Base-by-base conservation (phyloP, 2,888 invertebrate species). In the Oxycera nigricornis region DNA sequence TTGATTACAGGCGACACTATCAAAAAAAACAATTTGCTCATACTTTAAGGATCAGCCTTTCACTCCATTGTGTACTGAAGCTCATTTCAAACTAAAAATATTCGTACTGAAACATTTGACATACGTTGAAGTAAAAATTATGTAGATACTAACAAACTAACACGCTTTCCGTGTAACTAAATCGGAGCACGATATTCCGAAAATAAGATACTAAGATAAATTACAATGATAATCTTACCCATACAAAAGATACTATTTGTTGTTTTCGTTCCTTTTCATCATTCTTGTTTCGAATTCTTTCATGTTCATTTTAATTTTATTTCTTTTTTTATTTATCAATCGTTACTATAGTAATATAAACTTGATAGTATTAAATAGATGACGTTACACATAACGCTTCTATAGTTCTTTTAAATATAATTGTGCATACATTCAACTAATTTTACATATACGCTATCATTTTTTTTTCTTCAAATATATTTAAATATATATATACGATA, bases 401-500 rank as follows among this genome's bases (percentile, higher is more conserved):
- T 26, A 20, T 68, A 26, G 3, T 39, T 39, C 22, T 65, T 73
- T n/a, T 73, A 65, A 52, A 73, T 65, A 65, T 65, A 50, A 74
- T 73, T 73, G 73, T 73, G 73, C 73, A 73, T 73, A 73, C 73
- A 73, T 67, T 73, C 65, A 73, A 73, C 73, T 73, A 73, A 59
- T 72, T 41, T 73, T 55, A 55, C 52, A 72, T 76, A 75, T 77
- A 77, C 75, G 76, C 61, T 73, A 39, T 61, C 31, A 31, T 39
- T 57, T 24, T 72, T 59, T 62, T 65, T 65, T 20, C 39, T 52
- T 67, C 31, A 65, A 67, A 30, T 67, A 57, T 73, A 30, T 62
- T 74, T 74, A 70, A 46, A 78, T 76, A 68, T 68, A 82, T 84
- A 78, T 76, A 82, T 84, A 85, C 84, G 85, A 85, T 85, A 85